Percentiles rank a stretch among this genome's conserved stretches.
Conservation (phyloP, 92 coral and sea anemone species). For the Siderastrea radians region DNA sequence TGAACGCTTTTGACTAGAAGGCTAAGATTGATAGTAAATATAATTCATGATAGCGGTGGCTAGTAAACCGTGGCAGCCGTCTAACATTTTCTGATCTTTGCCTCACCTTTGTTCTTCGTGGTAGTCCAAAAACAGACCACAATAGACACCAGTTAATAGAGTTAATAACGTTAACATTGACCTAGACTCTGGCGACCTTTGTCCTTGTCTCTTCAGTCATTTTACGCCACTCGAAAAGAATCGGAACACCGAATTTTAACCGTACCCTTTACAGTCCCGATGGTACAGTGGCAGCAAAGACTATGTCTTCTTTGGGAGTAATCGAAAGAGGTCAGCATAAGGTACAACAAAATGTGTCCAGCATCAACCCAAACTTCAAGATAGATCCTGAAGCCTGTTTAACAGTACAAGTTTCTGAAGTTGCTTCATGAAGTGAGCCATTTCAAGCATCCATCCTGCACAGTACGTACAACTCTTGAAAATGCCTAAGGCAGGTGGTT, state of each 20-base stretch:
- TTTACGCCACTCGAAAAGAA: no score
- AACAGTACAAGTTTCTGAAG: slow-evolving; percentile 40
- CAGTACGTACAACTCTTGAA: slow-evolving; percentile 31
- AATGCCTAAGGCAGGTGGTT: slow-evolving; percentile 10
- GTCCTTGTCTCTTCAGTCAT: no score
- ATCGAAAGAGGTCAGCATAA: slow-evolving; percentile 38
- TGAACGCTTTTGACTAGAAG: no score
- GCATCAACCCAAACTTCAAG: slow-evolving; percentile 1
- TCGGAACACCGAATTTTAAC: background rate
- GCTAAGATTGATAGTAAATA: no score
- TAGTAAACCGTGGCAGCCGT: no score
- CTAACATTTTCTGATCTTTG: no score
- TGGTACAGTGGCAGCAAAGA: slow-evolving; percentile 56
- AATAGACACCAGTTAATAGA: no score
- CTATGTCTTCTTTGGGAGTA: slow-evolving; percentile 12
- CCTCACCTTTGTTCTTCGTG: no score
- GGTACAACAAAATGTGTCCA: background rate
- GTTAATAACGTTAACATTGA: no score
- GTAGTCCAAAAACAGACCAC: no score
- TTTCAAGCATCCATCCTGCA: slow-evolving; percentile 55
- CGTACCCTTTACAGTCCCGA: slow-evolving; percentile 30
- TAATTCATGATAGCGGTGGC: no score
- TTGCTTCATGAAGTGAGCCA: slow-evolving; percentile 55
- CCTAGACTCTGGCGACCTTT: no score
- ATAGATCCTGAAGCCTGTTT: slow-evolving; percentile 47